Percentiles rank a stretch among this genome's conserved stretches.
Conservation (phyloP, 2,888 invertebrate species). For the Eueremaeus valkanovi region DNA sequence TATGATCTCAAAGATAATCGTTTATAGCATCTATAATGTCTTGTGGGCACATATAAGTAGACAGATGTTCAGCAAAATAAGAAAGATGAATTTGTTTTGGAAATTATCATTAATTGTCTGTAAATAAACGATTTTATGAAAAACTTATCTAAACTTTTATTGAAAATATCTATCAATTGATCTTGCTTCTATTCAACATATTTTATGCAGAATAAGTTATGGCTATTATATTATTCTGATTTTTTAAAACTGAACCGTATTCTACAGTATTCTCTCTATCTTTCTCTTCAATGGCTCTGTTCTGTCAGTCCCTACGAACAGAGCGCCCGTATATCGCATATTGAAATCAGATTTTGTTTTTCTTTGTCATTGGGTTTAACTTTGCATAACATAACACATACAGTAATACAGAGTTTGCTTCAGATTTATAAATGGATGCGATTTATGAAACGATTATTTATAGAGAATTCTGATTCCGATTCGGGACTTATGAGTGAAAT, state of each 20-base stretch:
- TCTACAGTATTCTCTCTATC: no score
- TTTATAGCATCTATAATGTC: neutral
- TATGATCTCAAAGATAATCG: neutral
- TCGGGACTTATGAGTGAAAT: slow-evolving; percentile 15
- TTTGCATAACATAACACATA: slow-evolving; percentile 26
- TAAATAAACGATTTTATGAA: no score
- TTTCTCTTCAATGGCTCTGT: neutral
- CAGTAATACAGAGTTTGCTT: neutral
- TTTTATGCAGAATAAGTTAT: no score
- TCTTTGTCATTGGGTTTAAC: slow-evolving; percentile 21
- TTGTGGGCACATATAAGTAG: neutral
- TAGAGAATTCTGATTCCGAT: slow-evolving; percentile 24
- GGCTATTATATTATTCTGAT: no score
- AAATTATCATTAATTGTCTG: no score
- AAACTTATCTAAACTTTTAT: no score
- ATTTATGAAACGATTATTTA: slow-evolving; percentile 25
- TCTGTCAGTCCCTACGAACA: neutral
- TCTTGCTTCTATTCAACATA: no score
- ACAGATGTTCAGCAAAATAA: no score
- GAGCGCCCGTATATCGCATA: neutral
- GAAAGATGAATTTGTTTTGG: no score
- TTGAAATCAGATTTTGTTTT: slow-evolving; percentile 11
- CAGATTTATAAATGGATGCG: slow-evolving; percentile 11
- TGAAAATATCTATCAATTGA: no score
- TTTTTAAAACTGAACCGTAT: no score